Evolutionary conservation across 2,888 invertebrate species (phyloP).

Genomic region (Syritta pipiens): DNA sequence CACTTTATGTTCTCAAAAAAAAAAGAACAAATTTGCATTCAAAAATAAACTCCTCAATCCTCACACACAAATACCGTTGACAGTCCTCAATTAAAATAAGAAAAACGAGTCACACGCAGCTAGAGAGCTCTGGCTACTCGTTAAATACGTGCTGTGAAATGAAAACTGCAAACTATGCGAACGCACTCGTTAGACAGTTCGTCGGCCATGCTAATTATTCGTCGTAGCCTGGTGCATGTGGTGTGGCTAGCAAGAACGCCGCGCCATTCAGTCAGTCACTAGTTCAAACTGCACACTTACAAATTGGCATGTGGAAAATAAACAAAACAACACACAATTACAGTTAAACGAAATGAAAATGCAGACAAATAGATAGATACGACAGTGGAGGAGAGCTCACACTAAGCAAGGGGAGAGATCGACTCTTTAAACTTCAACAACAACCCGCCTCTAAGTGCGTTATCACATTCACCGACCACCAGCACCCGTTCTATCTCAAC

Average conservation of each 20-base stretch:
- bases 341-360: conserved; percentile 12
- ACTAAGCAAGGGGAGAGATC: too few species aligned
- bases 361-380: too few species aligned
- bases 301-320: conserved; percentile 30
- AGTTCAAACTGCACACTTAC: conserved; percentile 5
- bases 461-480: conserved; percentile 24
- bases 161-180: conserved; percentile 15
- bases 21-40: conserved; percentile 22
- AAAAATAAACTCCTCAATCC: conserved; percentile 53
- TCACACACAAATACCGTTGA: conserved; percentile 49
- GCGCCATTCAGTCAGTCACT: conserved; percentile 21
- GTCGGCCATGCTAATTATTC: conserved; percentile 47
- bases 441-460: conserved; percentile 25
- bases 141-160: too few species aligned
- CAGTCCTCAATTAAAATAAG: conserved; percentile 37
- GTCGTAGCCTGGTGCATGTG: too few species aligned
- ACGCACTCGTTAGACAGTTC: conserved; percentile 54
- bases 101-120: conserved; percentile 2
- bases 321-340: conserved; percentile 23
- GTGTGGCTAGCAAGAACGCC: neutral
- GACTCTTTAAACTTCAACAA: too few species aligned
- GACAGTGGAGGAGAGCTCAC: too few species aligned
- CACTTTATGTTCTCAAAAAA: neutral
- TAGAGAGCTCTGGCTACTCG: too few species aligned
- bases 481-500: conserved; percentile 36